Evolutionary conservation across 2,888 invertebrate genomes (phyloP), one percentile per base, ranked within the genome.

Genomic region (Amphipoea lucens): DNA sequence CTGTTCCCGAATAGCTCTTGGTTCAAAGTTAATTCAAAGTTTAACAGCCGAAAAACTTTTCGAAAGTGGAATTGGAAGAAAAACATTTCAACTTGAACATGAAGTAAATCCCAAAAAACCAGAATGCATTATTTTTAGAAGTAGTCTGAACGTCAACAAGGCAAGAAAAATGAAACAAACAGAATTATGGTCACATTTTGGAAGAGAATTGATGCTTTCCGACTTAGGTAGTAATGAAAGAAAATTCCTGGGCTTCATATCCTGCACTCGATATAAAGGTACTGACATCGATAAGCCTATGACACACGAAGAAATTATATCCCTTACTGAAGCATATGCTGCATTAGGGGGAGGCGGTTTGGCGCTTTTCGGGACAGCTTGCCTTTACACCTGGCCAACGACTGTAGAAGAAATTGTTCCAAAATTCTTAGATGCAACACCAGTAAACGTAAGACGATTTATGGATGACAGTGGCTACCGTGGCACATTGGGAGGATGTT

Each of bases 401-500:
- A 95, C 94, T 69, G 96, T 98, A 81, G 96, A 97, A 11, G 98
- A 99, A 88, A 97, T 99, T 51, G 93, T 98, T 36, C 92, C 97
- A 23, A 97, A 94, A 84, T 96, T 97, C 89, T 91, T 96, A 88
- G 96, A 97, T 88, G 91, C 92, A 9, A 97, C 97, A 48, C 96
- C 97, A 81, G 97, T 99, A 45, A 98, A 99, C 94, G 97, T 97
- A 69, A 96, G 96, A 51, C 95, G 97, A 84, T 97, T 98, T 91
- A 98, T 99, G 97, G 99, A 99, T 95, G 99, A 99, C 92, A 99
- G 99, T 94, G 98, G 98, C 90, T 99, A 99, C 94, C 97, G 99
- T 82, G 98, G 98, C 62, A 99, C 98, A 1, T 97, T 98, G 90
- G 99, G 98, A 82, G 98, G 98, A 57, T 99, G 99, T 93, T 98